Base-by-base conservation (phyloP, 2,797 vertebrate genomes). In the Ispidina picta region DNA sequence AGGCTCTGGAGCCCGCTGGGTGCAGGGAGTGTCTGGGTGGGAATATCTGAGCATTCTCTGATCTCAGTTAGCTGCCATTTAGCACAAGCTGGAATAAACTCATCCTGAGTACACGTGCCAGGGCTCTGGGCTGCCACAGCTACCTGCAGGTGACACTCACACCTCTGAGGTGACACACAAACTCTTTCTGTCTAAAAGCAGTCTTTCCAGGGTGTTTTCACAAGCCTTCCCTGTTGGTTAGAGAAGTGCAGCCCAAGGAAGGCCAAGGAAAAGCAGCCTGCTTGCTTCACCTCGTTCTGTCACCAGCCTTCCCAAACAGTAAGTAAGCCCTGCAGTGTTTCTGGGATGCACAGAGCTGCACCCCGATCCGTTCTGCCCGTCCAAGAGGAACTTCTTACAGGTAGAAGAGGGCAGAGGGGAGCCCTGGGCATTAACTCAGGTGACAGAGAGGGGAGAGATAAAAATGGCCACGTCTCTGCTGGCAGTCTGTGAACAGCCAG, bases 391-490 rank as follows among this genome's bases (percentile, higher is more conserved):
- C 80, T 62, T 78, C 55, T 89, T 64, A 92, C 20, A 69, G 72
- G 16, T 22, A 49, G 58, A 37, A 12, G 43, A 58, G 29, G 10
- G 22, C 29, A 87, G 28, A 75, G 58, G 26, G 54, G 86, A 83
- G 66, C 74, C 37, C 78, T 81, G 63, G 86, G 77, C 59, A 37
- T 79, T 87, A 92, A 88, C 64, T 93, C 63, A 59, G 26, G 54
- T 31, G n/a, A 31, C 12, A 55, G 54, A 31, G 12, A 22, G 54
- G 65, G 28, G 56, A 79, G 88, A 88, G 79, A 66, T 62, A 26
- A 39, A 91, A 88, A 73, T n/a, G 51, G 84, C 85, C 54, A 80
- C 31, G 82, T 81, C 95, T 76, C 62, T 69, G 37, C 65, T 58
- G 25, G 41, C 6, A 1, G 31, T 28, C 7, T 5, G 20, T 13